phyloP scores from a whole-genome alignment of 2,888 invertebrate species.

The Agonopterix subpropinquella region DNA sequence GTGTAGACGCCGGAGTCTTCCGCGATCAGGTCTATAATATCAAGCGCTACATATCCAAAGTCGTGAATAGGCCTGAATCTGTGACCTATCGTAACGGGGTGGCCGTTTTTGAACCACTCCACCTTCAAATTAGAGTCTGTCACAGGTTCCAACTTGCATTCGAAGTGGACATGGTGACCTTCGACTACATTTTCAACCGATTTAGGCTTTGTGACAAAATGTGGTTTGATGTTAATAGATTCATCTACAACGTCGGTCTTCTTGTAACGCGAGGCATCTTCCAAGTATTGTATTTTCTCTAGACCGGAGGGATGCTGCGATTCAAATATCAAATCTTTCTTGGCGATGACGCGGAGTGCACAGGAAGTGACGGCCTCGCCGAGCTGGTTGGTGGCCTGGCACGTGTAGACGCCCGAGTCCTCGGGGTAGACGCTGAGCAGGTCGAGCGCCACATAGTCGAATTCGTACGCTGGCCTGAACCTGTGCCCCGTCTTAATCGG shows the following conservation, averaged over 20 bases:
- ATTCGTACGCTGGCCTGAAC: constrained; percentile 97
- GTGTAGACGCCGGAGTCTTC: constrained; percentile 97
- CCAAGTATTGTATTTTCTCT: constrained; percentile 93
- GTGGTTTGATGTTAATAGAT: constrained; percentile 87
- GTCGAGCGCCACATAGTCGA: constrained; percentile 97
- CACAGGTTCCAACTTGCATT: constrained; percentile 97
- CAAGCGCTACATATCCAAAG: constrained; percentile 98
- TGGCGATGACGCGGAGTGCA: constrained; percentile 90
- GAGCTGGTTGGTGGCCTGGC: constrained; percentile 94
- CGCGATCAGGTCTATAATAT: constrained; percentile 95
- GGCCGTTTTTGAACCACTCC: constrained; percentile 97
- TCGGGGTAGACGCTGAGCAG: constrained; percentile 97
- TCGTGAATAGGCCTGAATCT: constrained; percentile 98
- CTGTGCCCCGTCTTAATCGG: constrained; percentile 95
- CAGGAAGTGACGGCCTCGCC: constrained; percentile 97
- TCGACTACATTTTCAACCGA: constrained; percentile 90
- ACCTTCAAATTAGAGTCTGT: constrained; percentile 97
- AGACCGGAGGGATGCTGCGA: constrained; percentile 93
- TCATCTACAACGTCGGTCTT: constrained; percentile 89
- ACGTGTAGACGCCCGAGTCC: constrained; percentile 97
- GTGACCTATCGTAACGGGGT: constrained; percentile 94
- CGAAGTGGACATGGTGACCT: constrained; percentile 96
- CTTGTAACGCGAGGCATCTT: constrained; percentile 90
- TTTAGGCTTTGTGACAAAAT: constrained; percentile 91
- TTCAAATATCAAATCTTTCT: constrained; percentile 90